phyloP scores from a whole-genome alignment of 2,888 invertebrate genomes.

The Drosophila koepferae region DNA sequence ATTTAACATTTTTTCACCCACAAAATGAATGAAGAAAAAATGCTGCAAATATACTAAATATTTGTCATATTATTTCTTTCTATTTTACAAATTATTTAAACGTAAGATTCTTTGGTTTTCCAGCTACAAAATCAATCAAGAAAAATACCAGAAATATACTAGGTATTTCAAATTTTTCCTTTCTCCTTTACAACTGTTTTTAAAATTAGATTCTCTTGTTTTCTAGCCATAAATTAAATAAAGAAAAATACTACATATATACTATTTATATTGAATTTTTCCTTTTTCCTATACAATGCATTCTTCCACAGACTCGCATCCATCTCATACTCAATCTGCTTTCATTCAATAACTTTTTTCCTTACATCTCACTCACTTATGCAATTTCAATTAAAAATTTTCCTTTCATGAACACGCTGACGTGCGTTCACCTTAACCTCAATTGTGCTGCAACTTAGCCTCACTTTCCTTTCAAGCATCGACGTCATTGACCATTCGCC shows the following conservation, averaged over 20 bases:
- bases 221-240: too few relatives aligned
- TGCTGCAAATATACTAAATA: too few relatives aligned
- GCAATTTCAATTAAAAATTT: conserved; percentile 9
- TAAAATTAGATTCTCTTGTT: too few relatives aligned
- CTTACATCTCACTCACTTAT: neutral
- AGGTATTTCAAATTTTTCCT: neutral
- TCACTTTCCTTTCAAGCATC: conserved; percentile 26
- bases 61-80: too few relatives aligned
- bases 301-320: neutral
- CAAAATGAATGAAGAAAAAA: too few relatives aligned
- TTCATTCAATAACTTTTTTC: neutral
- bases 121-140: too few relatives aligned
- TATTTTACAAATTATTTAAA: too few relatives aligned
- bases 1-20: too few relatives aligned
- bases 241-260: neutral
- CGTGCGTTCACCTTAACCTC: conserved; percentile 38
- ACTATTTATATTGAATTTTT: neutral
- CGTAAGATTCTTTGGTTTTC: too few relatives aligned
- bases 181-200: too few relatives aligned
- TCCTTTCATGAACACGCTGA: conserved; percentile 20
- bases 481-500: conserved; percentile 14
- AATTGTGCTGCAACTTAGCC: conserved; percentile 36
- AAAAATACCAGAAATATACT: neutral
- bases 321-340: neutral
- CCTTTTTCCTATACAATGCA: neutral